Percentiles rank a stretch among this genome's conserved stretches.
Evolutionary conservation across 2,888 invertebrate genomes (phyloP).

Genomic region (Drosophila helvetica): DNA sequence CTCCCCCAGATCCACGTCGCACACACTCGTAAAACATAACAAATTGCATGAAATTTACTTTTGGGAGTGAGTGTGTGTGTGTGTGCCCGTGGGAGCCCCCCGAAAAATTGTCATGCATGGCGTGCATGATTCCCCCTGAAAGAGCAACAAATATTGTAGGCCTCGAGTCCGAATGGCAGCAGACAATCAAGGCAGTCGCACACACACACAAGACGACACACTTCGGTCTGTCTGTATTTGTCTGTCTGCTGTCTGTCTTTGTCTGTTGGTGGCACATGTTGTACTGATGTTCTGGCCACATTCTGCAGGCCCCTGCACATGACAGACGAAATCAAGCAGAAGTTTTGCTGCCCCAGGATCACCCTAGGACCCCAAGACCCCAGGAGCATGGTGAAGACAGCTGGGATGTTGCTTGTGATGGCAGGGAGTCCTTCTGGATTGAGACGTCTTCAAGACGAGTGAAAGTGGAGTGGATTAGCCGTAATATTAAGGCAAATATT

Average conservation of each 20-base stretch:
- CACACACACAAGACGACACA: constrained; percentile 18
- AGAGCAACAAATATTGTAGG: constrained; percentile 63
- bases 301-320: constrained; percentile 35
- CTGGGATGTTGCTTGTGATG: constrained; percentile 29
- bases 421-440: constrained; percentile 9
- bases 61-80: constrained; percentile 44
- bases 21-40: constrained; percentile 76
- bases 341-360: constrained; percentile 13
- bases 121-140: constrained; percentile 49
- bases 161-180: constrained; percentile 43
- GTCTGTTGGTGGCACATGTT: constrained; percentile 1
- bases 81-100: neutral
- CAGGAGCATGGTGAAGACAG: constrained; percentile 39
- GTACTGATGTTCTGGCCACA: constrained; percentile 32
- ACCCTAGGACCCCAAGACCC: constrained; percentile 9
- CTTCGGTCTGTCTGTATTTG: too few species aligned
- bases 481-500: neutral
- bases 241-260: too few species aligned
- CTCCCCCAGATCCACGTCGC: neutral
- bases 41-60: constrained; percentile 81
- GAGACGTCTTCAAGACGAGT: neutral
- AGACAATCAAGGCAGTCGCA: constrained; percentile 67
- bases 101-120: constrained; percentile 74
- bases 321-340: constrained; percentile 34
- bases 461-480: neutral